Base-by-base conservation (phyloP, 2,797 vertebrate species). In the Pseudochromis fuscus region DNA sequence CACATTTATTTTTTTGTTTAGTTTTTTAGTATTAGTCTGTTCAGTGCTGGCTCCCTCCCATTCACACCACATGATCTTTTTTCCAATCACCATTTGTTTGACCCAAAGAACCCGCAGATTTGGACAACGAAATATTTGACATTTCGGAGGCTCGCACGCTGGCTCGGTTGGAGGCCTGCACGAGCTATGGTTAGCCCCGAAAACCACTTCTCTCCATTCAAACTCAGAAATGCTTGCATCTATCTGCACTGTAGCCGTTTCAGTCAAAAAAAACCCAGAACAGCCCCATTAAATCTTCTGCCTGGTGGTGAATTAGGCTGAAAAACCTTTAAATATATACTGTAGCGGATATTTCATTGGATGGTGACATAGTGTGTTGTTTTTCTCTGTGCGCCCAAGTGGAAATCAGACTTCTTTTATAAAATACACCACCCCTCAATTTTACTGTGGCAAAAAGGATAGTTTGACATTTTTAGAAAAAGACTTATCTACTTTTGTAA, bases 21-120 rank as follows among this genome's bases (percentile, higher is more conserved):
- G 2, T 27, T 77, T 70, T 66, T 38, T 57, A 67, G 50, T 49
- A 65, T 35, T 50, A 18, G 16, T 16, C 9, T 71, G 62, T 50
- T 37, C 30, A 3, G 12, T 67, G 40, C 44, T 38, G 10, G 50
- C 5, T 15, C 1, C 4, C 24, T n/a, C 40, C 37, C 65, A 49
- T 9, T 27, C 53, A 65, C 25, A 60, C 60, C 65, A 46, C 49
- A 77, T 15, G 4, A 63, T 37, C 21, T 51, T 66, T 46, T 23
- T 79, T 11, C 50, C 45, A 44, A 68, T 50, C 63, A 68, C 27
- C 55, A 42, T 49, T 68, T 66, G 59, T 77, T 69, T 75, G 51
- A 79, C 48, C 56, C 64, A 71, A 31, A 79, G 33, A 18, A 75
- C 55, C 57, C 73, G 56, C 73, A 87, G 64, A 83, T 77, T 75